Conservation (phyloP, 2,888 invertebrate genomes). For the Aromia moschata region DNA sequence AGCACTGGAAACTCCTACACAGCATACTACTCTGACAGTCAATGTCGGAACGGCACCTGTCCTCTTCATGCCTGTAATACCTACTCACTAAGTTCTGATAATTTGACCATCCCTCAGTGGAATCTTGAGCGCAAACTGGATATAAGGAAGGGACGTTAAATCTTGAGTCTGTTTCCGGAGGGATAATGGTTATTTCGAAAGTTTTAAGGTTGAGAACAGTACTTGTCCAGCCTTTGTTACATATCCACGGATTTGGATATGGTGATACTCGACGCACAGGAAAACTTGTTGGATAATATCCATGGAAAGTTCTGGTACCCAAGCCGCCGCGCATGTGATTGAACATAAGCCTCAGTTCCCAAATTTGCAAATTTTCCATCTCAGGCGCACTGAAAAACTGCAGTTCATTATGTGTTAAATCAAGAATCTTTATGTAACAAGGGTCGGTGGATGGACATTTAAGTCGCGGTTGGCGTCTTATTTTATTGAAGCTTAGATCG, state of each 20-base stretch:
- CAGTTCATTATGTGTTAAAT: not conserved
- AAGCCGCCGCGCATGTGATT: not conserved
- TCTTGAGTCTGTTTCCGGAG: not conserved
- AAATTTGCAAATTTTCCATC: not conserved
- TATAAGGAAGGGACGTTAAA: not conserved
- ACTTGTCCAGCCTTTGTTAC: not conserved
- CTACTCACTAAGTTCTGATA: not conserved
- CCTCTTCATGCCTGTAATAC: not conserved
- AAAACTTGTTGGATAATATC: not conserved
- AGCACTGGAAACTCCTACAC: not conserved
- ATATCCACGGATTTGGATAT: not conserved
- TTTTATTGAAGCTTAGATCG: not conserved
- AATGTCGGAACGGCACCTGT: not conserved
- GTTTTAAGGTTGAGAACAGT: not conserved
- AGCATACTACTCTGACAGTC: not conserved
- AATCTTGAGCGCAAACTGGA: not conserved
- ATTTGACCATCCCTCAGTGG: not conserved
- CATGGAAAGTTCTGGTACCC: not conserved
- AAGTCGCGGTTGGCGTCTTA: not conserved
- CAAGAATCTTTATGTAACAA: not conserved
- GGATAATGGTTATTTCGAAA: not conserved
- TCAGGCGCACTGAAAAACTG: not conserved
- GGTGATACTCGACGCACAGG: not conserved
- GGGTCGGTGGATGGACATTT: not conserved
- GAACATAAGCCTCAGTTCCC: not conserved